Percentiles rank a stretch among this genome's conserved stretches.
phyloP scores from a whole-genome alignment of 2,113 vertebrate species.

The Gulo gulo region DNA sequence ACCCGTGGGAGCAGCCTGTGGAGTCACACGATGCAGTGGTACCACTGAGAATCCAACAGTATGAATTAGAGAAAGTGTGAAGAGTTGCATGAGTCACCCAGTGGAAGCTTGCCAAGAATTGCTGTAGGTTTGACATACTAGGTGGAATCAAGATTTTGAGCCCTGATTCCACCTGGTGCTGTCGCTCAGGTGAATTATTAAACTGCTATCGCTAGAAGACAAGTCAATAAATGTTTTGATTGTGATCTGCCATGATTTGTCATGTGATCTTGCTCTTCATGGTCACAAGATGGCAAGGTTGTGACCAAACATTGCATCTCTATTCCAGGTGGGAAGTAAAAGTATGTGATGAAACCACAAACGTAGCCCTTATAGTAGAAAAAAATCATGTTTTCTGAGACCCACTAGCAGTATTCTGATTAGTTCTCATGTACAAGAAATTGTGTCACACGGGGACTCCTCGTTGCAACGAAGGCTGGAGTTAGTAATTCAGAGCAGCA shows the following conservation, averaged over 20 bases:
- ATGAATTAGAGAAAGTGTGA: background rate
- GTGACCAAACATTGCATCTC: background rate
- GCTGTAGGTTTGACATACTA: background rate
- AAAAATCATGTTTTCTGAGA: background rate
- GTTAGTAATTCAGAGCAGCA: background rate
- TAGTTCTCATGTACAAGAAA: background rate
- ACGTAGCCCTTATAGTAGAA: background rate
- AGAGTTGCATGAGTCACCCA: background rate
- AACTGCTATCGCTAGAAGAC: background rate
- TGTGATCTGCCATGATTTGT: background rate
- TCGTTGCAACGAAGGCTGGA: background rate
- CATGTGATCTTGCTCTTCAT: background rate
- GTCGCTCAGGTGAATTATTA: background rate
- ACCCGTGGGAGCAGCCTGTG: background rate
- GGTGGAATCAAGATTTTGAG: background rate
- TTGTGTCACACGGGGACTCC: too few relatives aligned
- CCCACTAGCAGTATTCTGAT: background rate
- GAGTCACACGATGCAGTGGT: fast-evolving
- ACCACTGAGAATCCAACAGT: background rate
- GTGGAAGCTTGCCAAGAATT: background rate
- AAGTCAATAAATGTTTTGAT: background rate
- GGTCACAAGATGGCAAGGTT: background rate
- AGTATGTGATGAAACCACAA: background rate
- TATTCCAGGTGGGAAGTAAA: background rate
- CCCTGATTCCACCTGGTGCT: background rate